A percentile compares a stretch with the other conserved stretches of the same genome.
Evolutionary conservation across 1,140 invertebrate species (phyloP).

Genomic region (Brachionus asplanchnoidis): DNA sequence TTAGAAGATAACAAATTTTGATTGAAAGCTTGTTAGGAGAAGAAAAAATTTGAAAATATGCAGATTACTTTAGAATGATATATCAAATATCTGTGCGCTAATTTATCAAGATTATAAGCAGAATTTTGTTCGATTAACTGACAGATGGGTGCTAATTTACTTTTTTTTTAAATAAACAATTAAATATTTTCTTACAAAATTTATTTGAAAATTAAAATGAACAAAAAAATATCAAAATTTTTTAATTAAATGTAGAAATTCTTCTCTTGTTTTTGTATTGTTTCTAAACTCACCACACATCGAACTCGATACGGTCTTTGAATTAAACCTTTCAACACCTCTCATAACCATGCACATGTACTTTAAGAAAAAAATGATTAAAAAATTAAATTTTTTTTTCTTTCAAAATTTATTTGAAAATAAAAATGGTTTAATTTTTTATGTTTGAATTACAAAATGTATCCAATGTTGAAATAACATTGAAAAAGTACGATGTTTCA

Average conservation of each 20-base stretch:
- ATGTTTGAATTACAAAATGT: too few relatives aligned
- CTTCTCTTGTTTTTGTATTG: conserved; percentile 94
- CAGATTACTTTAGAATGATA: not conserved
- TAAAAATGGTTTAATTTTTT: too few relatives aligned
- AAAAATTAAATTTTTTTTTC: not conserved
- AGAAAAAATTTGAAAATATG: not conserved
- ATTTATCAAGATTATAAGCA: not conserved
- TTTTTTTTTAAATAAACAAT: not conserved
- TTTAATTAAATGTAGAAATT: conserved; percentile 78
- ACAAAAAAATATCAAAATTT: not conserved
- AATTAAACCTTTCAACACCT: conserved; percentile 98
- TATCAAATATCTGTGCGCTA: not conserved
- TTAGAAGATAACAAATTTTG: not conserved
- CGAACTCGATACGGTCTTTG: conserved; percentile 95
- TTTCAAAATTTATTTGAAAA: too few relatives aligned
- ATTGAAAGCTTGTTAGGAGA: not conserved
- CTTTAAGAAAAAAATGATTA: conserved; percentile 1
- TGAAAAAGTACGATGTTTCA: too few relatives aligned
- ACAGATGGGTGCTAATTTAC: not conserved
- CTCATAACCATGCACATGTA: conserved; percentile 99
- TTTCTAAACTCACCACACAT: conserved; percentile 98
- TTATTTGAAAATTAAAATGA: not conserved
- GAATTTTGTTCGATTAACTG: not conserved
- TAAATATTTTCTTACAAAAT: not conserved
- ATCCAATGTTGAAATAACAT: too few relatives aligned